Base-by-base conservation (phyloP, 2,888 invertebrate genomes). In the Drosophila parthenogenetica region DNA sequence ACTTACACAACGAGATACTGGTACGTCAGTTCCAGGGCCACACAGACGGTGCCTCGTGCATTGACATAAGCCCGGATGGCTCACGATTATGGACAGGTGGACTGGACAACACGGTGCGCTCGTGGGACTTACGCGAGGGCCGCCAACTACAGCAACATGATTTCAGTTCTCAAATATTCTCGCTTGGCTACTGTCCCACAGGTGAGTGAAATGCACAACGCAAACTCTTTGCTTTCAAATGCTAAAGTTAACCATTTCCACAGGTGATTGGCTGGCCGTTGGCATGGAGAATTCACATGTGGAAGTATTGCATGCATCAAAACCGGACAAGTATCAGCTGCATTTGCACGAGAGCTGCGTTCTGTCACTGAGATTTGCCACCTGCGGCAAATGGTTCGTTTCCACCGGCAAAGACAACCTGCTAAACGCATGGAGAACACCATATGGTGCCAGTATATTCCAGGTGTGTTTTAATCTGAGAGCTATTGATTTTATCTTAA, bases 261-360 rank as follows among this genome's bases (percentile, higher is more conserved):
- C 32, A 94, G 94, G 98, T 1, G 98, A 98, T 75, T 99, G 98
- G 98, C 93, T 99, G 60, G 99, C 98, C 37, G 99, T 99, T 40
- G 99, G 99, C 81, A 98, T 99, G 98, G 98, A 99, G 93, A 98
- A 98, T 93, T 98, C 97, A 5, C 97, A 98, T 92, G 98, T 99
- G 71, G 99, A 99, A 92, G 98, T 99, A 39, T 93, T 98, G 60
- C 96, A 97, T 92, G 95, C 97, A 74, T 95, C 95, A 88, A 98
- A 98, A 92, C 96, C 96, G 22, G 98, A 99, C 93, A 97, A 98
- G 92, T 99, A 99, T 93, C 98, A 98, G 93, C 94, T 99, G 69
- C 96, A 98, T 91, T 94, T 98, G 86, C 99, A 99, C 93, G 99
- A 99, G 92, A 97, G 97, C 83, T 99, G 99, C 93, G 99, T 99